phyloP scores from a whole-genome alignment of 2,113 vertebrate species.

The Poecilia latipinna region DNA sequence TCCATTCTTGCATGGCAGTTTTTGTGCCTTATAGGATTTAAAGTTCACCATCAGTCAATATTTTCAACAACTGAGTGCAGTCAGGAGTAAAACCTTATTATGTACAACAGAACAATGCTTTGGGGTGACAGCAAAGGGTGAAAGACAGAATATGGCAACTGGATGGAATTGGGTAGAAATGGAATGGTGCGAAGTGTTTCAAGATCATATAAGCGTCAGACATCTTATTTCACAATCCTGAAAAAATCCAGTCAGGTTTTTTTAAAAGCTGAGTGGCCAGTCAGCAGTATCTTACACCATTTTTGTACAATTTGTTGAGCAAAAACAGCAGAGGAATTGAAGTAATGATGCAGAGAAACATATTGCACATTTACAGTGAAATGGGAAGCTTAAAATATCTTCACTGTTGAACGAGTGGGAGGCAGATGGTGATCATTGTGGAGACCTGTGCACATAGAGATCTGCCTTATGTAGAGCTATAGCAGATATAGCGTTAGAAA shows the following conservation, averaged over 20 bases:
- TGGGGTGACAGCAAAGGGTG: slow-evolving; percentile 27
- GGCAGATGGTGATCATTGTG: slow-evolving; percentile 61
- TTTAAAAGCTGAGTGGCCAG: neutral
- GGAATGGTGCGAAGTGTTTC: slow-evolving; percentile 9
- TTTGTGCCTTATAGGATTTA: slow-evolving; percentile 32
- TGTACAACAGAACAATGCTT: slow-evolving; percentile 11
- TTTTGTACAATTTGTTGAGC: neutral
- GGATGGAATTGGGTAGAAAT: slow-evolving; percentile 9
- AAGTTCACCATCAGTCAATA: slow-evolving; percentile 23
- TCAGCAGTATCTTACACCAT: neutral
- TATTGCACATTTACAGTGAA: neutral
- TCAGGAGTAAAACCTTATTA: slow-evolving; percentile 19
- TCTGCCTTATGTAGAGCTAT: slow-evolving; percentile 28
- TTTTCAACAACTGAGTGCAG: slow-evolving; percentile 13
- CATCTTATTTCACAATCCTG: slow-evolving; percentile 19
- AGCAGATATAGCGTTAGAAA: neutral
- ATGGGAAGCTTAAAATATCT: slow-evolving; percentile 18
- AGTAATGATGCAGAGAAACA: neutral
- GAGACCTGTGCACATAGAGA: slow-evolving; percentile 45
- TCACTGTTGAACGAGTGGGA: slow-evolving; percentile 21
- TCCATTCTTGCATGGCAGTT: slow-evolving; percentile 36
- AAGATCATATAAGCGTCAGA: slow-evolving; percentile 27
- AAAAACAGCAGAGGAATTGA: slow-evolving; percentile 2
- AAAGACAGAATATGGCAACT: neutral
- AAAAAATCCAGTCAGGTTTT: neutral